Evolutionary conservation across 1,140 invertebrate species (phyloP), one percentile per base, ranked within the genome.

Genomic region (Cydia pomonella): DNA sequence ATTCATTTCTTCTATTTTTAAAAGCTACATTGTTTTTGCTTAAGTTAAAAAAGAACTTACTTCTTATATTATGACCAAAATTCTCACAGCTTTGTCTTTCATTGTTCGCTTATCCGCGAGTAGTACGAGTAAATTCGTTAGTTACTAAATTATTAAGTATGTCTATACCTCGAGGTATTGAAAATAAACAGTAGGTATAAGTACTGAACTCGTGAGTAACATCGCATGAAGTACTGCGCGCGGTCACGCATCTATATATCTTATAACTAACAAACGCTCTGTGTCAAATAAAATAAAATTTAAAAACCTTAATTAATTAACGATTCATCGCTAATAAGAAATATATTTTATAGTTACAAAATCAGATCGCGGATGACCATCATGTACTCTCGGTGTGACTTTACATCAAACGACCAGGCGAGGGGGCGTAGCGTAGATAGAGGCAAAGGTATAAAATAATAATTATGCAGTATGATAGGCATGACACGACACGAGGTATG

Each of bases 61-160:
- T 88, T 90, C 88, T 89, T 92, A 92, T 88, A 93, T 88, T 92
- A 93, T 82, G 90, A 90, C 87, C 86, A 90, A 88, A 92, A 93
- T 93, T 93, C 93, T 93, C 93, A 93, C 93, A 93, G 90, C 91
- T 93, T 93, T 93, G 93, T 93, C 93, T 93, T 93, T 93, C 93
- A 93, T 93, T 90, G 88, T 87, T 92, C 91, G 89, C 91, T 87
- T 84, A 77, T 77, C 73, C 89, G 89, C 89, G 91, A 92, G 83
- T 89, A 88, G 83, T 89, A 89, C 82, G 87, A 91, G 85, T 92
- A 92, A 92, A 92, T 93, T 93, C 88, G 88, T 90, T 91, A 88
- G 86, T 90, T 75, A 91, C 85, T 92, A 90, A 87, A 87, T 85
- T 90, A 92, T 87, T 83, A 87, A 82, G 80, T 90, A 91, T 80